phyloP scores from a whole-genome alignment of 2,113 vertebrate species.

The rabbit (Oryctolagus cuniculus) region mOryCun1.1 NC_091433.1:53371501-53372000 shows the following conservation, averaged over 20 bases:
- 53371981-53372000: conserved; percentile 60
- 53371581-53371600: background rate
- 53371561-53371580: background rate
- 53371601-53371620: background rate
- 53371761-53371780: background rate
- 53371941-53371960: conserved; percentile 61
- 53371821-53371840: background rate
- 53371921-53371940: conserved; percentile 75
- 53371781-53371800: background rate
- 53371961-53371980: conserved; percentile 69
- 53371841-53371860: conserved; percentile 19
- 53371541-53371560: background rate
- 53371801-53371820: background rate
- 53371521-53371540: background rate
- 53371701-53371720: background rate
- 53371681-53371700: background rate
- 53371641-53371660: background rate
- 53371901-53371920: conserved; percentile 54
- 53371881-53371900: conserved; percentile 52
- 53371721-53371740: background rate
- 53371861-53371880: conserved; percentile 64
- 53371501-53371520: background rate
- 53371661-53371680: background rate
- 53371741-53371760: background rate
- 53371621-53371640: background rate